Base-by-base conservation (phyloP, 2,113 vertebrate species). In the Tichodroma muraria region DNA sequence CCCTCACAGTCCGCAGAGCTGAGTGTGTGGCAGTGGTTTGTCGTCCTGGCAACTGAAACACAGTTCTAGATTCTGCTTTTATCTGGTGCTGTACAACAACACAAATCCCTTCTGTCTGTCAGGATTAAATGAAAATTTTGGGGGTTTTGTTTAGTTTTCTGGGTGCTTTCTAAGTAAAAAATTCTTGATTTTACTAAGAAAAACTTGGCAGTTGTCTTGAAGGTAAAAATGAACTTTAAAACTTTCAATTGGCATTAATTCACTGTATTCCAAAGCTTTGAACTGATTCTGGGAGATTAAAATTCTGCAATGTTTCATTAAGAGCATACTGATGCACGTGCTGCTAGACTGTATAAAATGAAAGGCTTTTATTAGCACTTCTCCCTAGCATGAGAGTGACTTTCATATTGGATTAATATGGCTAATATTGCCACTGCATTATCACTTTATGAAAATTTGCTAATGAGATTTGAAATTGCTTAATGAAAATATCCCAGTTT, bases 391-490 rank as follows among this genome's bases (percentile, higher is more conserved):
- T 21, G 42, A 75, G 23, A 63, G 77, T 79, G 81, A 80, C 75
- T 96, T 89, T 94, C 75, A 72, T 95, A 94, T 83, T 88, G 84
- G 54, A 94, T 95, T 93, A 96, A 92, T 92, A 92, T 75, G 79
- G 79, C 71, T 90, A 88, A 90, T 90, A 93, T 94, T 91, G 78
- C 72, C 19, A 56, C 72, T 85, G 80, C 84, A 80, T 92, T 96
- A 89, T 82, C 68, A 65, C 53, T 91, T 94, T 52, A 93, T 90
- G 91, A 95, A 95, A 91, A 94, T 73, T 90, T 92, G 72, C 85
- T 97, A 95, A 96, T 66, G 77, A 94, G 93, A 97, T 96, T 89
- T 89, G 91, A 90, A 93, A 80, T 54, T 35, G 65, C 80, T 88
- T 95, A 96, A 95, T 96, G 89, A 96, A 85, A 94, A 95, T 72